Base-by-base conservation (phyloP, 2,888 invertebrate genomes). In the Eupithecia insigniata region DNA sequence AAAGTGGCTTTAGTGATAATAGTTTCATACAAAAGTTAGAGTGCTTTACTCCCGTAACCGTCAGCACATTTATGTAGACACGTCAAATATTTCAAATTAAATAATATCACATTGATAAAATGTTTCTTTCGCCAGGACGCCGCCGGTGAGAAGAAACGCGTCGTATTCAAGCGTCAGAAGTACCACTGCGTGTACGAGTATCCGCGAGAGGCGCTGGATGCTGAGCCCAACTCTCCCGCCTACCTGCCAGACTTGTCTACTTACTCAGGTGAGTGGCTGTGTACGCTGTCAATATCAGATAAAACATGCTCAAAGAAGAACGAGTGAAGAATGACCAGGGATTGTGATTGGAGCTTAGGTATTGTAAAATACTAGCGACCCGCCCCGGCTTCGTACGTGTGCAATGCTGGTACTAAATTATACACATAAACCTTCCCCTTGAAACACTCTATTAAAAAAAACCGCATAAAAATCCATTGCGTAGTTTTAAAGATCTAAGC, bases 101-200 rank as follows among this genome's bases (percentile, higher is more conserved):
- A 5, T 39, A 16, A 39, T 3, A n/a, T n/a, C 34, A 39, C 39
- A 39, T 12, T 3, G 12, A 18, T 69, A 26, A 34, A 18, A 18
- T 43, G n/a, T 43, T 18, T 43, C 5, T 55, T 10, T 71, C 43
- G 0, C 0, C 85, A 96, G 95, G 95, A 95, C 82, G 93, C 91
- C 86, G 64, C 69, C 86, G 60, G 71, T 46, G 74, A 74, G 67
- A 96, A 96, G 90, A 96, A 96, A 87, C 95, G 95, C 80, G 97
- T 97, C 65, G 96, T 96, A 91, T 97, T 97, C 93, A 97, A 97
- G 85, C 96, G 97, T 69, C 97, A 97, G 90, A 96, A 96, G 87
- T 97, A 97, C 90, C 97, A 97, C 90, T 97, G 97, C 85, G 97
- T 97, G 75, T 97, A 97, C 89, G 97, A 97, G 89, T 97, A 97